Evolutionary conservation across 2,888 invertebrate genomes (phyloP).

Genomic region (Cetonia aurata): DNA sequence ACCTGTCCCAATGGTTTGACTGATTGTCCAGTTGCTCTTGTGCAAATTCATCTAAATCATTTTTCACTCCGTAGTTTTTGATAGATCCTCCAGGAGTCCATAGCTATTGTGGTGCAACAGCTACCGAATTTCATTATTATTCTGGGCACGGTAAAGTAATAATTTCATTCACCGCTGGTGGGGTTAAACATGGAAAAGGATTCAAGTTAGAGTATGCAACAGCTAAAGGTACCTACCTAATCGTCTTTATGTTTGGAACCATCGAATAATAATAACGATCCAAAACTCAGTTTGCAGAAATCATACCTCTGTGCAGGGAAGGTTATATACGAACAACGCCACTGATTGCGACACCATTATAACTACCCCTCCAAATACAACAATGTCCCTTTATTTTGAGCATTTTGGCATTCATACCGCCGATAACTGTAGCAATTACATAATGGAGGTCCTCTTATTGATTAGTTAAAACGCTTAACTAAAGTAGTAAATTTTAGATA

Average conservation of each 20-base stretch:
- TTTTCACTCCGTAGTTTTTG: slow-evolving; percentile 54
- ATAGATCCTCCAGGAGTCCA: slow-evolving; percentile 59
- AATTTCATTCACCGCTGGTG: slow-evolving; percentile 69
- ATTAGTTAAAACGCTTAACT: no score
- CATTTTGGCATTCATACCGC: slow-evolving; percentile 58
- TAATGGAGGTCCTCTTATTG: no score
- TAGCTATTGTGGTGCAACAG: slow-evolving; percentile 69
- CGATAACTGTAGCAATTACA: slow-evolving; percentile 35
- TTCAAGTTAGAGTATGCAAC: slow-evolving; percentile 75
- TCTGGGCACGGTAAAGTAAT: slow-evolving; percentile 65
- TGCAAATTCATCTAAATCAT: no score
- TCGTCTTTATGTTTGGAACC: no score
- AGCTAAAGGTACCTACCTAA: slow-evolving; percentile 63
- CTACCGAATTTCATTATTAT: slow-evolving; percentile 68
- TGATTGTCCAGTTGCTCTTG: slow-evolving; percentile 2
- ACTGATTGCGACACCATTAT: slow-evolving; percentile 76
- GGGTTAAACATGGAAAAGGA: slow-evolving; percentile 68
- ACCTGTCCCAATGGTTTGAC: background rate
- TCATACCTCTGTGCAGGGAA: slow-evolving; percentile 78
- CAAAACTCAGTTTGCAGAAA: slow-evolving; percentile 77
- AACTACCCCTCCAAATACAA: slow-evolving; percentile 74
- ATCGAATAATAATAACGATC: no score
- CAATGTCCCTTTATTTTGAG: slow-evolving; percentile 80
- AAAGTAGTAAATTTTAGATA: slow-evolving; percentile 66
- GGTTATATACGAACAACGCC: slow-evolving; percentile 66